Evolutionary conservation across 2,797 vertebrate species (phyloP).

Genomic region (Argyrosomus regius): DNA sequence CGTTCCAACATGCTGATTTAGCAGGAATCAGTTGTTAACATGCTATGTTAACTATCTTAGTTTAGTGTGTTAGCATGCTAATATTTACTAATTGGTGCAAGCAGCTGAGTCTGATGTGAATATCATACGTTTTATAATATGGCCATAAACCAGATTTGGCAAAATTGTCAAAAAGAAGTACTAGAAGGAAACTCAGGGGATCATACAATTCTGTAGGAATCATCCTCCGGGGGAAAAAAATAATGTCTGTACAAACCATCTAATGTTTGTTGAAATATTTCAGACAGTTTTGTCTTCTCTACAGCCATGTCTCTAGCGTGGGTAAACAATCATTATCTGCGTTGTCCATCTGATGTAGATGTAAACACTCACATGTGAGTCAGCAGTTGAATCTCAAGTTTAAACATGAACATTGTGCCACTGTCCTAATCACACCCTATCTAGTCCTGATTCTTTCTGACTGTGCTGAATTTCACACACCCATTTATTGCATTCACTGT

Average conservation of each 20-base stretch:
- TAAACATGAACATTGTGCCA: conserved; percentile 8
- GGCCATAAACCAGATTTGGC: background rate
- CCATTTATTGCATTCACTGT: conserved; percentile 19
- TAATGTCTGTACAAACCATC: background rate
- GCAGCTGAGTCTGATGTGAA: background rate
- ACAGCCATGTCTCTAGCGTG: background rate
- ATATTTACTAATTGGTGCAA: background rate
- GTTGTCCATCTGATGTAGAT: background rate
- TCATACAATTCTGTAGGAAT: background rate
- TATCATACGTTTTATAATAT: background rate
- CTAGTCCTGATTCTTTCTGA: conserved; percentile 1
- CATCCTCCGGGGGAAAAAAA: background rate
- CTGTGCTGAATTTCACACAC: conserved; percentile 22
- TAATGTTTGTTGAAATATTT: background rate
- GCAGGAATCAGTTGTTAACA: background rate
- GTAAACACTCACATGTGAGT: background rate
- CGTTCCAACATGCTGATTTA: background rate
- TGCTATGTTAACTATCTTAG: background rate
- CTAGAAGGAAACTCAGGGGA: too few relatives aligned
- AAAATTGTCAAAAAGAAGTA: background rate
- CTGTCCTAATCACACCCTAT: conserved; percentile 2
- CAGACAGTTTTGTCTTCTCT: background rate
- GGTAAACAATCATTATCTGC: background rate
- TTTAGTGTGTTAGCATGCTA: background rate
- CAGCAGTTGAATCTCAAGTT: background rate